Conservation (phyloP, 2,113 vertebrate species). For the Platycercus adscitus region DNA sequence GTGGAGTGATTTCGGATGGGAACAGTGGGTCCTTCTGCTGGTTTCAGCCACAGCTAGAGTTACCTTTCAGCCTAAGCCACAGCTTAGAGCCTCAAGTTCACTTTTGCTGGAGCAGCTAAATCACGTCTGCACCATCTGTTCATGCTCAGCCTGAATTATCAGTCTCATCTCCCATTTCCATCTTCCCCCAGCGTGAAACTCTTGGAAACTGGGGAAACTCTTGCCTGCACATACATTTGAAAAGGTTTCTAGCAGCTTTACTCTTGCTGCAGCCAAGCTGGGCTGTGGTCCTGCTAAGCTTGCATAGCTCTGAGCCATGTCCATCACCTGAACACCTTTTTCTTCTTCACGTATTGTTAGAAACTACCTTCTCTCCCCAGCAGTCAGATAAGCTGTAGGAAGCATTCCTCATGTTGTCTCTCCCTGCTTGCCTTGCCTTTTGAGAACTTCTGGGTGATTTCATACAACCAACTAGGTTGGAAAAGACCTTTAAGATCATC, state of each 20-base stretch:
- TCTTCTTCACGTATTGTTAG: background rate
- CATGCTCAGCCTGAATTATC: background rate
- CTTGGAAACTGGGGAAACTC: background rate
- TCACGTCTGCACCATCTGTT: background rate
- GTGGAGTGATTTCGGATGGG: background rate
- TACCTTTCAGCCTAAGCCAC: background rate
- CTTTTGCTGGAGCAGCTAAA: background rate
- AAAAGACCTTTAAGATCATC: background rate
- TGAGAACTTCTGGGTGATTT: background rate
- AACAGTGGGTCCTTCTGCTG: background rate
- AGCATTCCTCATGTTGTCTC: accelerated
- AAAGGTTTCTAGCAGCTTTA: background rate
- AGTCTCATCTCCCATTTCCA: background rate
- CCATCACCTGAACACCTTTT: background rate
- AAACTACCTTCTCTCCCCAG: background rate
- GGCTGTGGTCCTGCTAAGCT: background rate
- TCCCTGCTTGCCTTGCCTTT: background rate
- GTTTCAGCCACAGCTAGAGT: background rate
- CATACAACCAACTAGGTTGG: background rate
- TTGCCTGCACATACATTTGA: background rate
- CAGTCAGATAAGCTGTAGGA: background rate
- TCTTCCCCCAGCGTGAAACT: background rate
- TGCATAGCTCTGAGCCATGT: background rate
- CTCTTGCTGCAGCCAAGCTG: background rate
- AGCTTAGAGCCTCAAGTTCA: background rate